Conservation (phyloP, 1,140 invertebrate genomes). For the Pristionchus pacificus region DNA sequence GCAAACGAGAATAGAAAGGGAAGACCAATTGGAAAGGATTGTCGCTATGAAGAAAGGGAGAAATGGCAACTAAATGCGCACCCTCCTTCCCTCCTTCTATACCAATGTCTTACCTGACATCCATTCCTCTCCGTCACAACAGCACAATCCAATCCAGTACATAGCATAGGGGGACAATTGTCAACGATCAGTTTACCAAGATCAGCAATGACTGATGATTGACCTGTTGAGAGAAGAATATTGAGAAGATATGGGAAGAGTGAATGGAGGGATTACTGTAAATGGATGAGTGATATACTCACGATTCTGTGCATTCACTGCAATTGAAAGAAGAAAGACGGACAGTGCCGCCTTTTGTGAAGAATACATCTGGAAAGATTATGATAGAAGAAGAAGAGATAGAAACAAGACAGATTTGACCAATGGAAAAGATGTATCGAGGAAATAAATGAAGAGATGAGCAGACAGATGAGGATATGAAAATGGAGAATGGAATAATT, state of each 20-base stretch:
- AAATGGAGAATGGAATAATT: no score
- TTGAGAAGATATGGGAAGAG: conserved; percentile 13
- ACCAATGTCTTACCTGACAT: conserved; percentile 48
- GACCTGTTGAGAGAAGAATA: conserved; percentile 30
- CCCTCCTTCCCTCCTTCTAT: no score
- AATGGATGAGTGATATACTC: neutral
- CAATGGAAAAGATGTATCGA: no score
- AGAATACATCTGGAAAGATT: conserved; percentile 2
- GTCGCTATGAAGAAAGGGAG: no score
- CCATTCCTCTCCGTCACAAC: conserved; percentile 56
- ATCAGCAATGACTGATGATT: conserved; percentile 56
- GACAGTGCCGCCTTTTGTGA: no score
- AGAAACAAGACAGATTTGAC: no score
- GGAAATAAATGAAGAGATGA: no score
- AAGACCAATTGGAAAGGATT: no score
- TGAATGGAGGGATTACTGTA: conserved; percentile 17
- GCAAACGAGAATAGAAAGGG: no score
- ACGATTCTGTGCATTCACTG: conserved; percentile 16
- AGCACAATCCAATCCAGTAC: conserved; percentile 56
- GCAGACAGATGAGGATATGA: no score
- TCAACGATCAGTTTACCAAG: conserved; percentile 56
- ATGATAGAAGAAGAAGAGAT: neutral
- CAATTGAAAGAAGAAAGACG: no score
- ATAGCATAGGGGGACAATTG: conserved; percentile 56
- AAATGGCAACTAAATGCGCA: no score